Percentiles rank a stretch among this genome's conserved stretches.
These are phyloP conservation scores for Karalla daura DNA, from an alignment of 2,797 vertebrate genomes.

Conservation along the genomic window DNA sequence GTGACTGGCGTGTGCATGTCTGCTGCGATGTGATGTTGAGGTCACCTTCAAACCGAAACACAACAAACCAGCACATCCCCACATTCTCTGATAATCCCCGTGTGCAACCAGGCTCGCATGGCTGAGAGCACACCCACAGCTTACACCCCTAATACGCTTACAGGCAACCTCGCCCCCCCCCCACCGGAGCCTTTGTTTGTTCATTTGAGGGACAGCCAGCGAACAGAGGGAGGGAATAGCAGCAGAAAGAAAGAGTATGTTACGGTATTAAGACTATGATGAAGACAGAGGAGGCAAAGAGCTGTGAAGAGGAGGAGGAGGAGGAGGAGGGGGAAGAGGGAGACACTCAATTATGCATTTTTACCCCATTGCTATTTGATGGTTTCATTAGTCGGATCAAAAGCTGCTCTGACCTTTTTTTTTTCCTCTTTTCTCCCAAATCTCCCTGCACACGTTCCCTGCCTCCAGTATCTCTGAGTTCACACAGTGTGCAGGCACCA, in stretches of 20 bases:
- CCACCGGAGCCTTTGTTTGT: conserved; percentile 64
- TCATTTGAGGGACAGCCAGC: conserved; percentile 65
- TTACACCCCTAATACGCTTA: conserved; percentile 74
- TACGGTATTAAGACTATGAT: conserved; percentile 15
- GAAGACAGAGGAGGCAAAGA: not conserved
- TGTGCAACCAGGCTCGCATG: conserved; percentile 60
- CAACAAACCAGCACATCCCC: conserved; percentile 45
- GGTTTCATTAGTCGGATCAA: conserved; percentile 58
- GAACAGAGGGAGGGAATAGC: conserved; percentile 26
- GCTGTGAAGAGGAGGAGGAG: not conserved
- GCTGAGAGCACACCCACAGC: conserved; percentile 59
- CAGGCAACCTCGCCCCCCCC: conserved; percentile 52
- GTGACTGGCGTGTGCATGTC: conserved; percentile 11
- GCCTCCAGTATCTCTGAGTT: conserved; percentile 4
- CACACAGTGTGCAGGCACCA: not conserved
- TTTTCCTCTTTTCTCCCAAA: too few species aligned
- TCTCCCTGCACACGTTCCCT: conserved; percentile 11
- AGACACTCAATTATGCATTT: conserved; percentile 39
- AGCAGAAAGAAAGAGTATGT: conserved; percentile 16
- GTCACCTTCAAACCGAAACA: conserved; percentile 72
- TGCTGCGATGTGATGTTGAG: conserved; percentile 43
- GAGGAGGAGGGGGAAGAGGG: not conserved
- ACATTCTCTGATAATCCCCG: conserved; percentile 64
- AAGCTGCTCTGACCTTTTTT: conserved; percentile 41
- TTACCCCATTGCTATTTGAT: conserved; percentile 39